phyloP scores from a whole-genome alignment of 2,797 vertebrate genomes.

The Paguma larvata region DNA sequence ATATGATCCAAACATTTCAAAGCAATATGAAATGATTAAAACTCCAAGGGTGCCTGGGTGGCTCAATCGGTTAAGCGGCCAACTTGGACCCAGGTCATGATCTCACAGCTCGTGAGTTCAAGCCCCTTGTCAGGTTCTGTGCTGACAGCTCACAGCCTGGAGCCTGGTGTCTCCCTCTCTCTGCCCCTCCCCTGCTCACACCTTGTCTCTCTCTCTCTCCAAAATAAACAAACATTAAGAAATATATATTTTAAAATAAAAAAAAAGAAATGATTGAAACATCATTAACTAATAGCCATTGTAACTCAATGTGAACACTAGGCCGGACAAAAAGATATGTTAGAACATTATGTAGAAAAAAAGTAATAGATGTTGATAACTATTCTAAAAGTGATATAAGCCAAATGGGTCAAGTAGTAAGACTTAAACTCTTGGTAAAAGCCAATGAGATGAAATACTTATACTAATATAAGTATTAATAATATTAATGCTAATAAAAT shows the following conservation, averaged over 20 bases:
- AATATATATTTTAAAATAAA: too few species aligned
- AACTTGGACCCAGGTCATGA: too few species aligned
- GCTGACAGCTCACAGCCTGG: too few species aligned
- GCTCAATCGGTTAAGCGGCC: too few species aligned
- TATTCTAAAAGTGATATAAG: slow-evolving; percentile 57
- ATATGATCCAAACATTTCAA: slow-evolving; percentile 30
- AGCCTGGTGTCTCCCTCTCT: too few species aligned
- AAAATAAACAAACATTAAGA: too few species aligned
- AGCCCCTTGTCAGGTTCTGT: too few species aligned
- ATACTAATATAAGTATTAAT: background rate
- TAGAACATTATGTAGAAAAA: slow-evolving; percentile 10
- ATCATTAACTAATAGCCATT: slow-evolving; percentile 13
- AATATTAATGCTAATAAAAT: too few species aligned
- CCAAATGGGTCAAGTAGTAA: background rate
- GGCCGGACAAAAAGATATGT: background rate
- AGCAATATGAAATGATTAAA: slow-evolving; percentile 27
- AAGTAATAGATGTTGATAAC: background rate
- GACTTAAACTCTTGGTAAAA: slow-evolving; percentile 42
- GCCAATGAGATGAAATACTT: slow-evolving; percentile 2
- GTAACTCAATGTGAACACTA: slow-evolving; percentile 16
- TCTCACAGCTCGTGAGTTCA: too few species aligned
- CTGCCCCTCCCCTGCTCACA: too few species aligned
- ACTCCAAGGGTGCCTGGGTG: background rate
- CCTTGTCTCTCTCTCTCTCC: too few species aligned
- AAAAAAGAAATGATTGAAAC: background rate